Evolutionary conservation across 2,797 vertebrate genomes (phyloP), one percentile per base, ranked within the genome.

Genomic region (Hafferia zeledoni): DNA sequence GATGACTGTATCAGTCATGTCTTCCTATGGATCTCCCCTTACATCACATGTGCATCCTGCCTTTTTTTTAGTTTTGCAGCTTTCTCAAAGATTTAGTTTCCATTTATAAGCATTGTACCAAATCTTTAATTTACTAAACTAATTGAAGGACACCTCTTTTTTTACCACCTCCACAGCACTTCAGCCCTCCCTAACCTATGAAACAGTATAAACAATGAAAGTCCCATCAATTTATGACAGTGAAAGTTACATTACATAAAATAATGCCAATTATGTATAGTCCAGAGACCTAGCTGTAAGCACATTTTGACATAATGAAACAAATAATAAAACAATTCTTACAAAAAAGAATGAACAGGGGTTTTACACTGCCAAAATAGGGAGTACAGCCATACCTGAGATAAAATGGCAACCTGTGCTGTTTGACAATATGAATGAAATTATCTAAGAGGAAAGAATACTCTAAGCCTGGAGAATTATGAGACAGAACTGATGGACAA

Each of bases 11-110:
- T n/a, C 53, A 41, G 56, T 13, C 10, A 31, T 5, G 72, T 52
- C 44, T 17, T 39, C 0, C 0, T 11, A 47, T 10, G 17, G 11
- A 35, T 31, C 56, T 55, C n/a, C 37, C 76, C 33, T 59, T 63
- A 55, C 8, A 47, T 9, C 15, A 22, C 19, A 28, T 3, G 1
- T 1, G 3, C 5, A 70, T 41, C 10, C 9, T 49, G 39, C 6
- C 19, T 37, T 5, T 33, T 52, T 18, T 15, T 28, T 41, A 6
- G 46, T 41, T 31, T 19, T 28, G 5, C 8, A 65, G 27, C 7
- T 44, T 77, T 74, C 28, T 57, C 64, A 25, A 84, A 71, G 5
- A 50, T 35, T 37, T 31, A 1, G 2, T 72, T 87, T 69, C 17
- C 19, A 7, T 53, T 79, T 78, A 50, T 22, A 39, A 89, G 9